These are phyloP conservation scores for Drosophila leonis DNA, from an alignment of 2,888 invertebrate genomes.

Conservation along the genomic window DNA sequence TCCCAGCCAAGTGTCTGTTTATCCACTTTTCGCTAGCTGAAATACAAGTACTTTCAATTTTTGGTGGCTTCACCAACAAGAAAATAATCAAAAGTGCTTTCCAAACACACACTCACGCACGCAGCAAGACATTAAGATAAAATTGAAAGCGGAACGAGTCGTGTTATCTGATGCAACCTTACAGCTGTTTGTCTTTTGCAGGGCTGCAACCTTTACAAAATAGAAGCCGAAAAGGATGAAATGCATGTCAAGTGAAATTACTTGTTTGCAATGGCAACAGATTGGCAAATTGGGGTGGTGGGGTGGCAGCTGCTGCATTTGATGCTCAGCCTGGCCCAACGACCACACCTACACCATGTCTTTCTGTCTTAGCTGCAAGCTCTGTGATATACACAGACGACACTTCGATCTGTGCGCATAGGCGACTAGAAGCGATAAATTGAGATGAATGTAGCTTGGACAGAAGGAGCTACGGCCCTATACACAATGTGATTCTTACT, in stretches of 20 bases:
- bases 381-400: slow-evolving; percentile 59
- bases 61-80: slow-evolving; percentile 32
- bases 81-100: slow-evolving; percentile 60
- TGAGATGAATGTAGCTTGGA: slow-evolving; percentile 67
- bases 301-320: slow-evolving; percentile 9
- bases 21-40: slow-evolving; percentile 46
- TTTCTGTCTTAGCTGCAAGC: slow-evolving; percentile 19
- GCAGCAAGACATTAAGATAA: slow-evolving; percentile 9
- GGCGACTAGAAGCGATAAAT: slow-evolving; percentile 71
- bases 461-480: slow-evolving; percentile 25
- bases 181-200: slow-evolving; percentile 59
- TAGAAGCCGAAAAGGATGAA: slow-evolving; percentile 55
- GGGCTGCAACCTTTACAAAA: slow-evolving; percentile 49
- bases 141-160: slow-evolving; percentile 28
- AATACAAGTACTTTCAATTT: slow-evolving; percentile 45
- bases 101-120: slow-evolving; percentile 7
- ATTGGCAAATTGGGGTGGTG: slow-evolving; percentile 24
- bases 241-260: slow-evolving; percentile 78
- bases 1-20: slow-evolving; percentile 8
- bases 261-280: slow-evolving; percentile 61
- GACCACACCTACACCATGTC: slow-evolving; percentile 20
- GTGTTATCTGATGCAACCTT: slow-evolving; percentile 45
- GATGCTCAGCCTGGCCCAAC: not conserved
- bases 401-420: slow-evolving; percentile 69
- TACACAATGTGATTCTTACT: slow-evolving; percentile 12